Evolutionary conservation across 2,797 vertebrate genomes (phyloP), one percentile per base, ranked within the genome.

Genomic region (Orientallactaga sibirica): DNA sequence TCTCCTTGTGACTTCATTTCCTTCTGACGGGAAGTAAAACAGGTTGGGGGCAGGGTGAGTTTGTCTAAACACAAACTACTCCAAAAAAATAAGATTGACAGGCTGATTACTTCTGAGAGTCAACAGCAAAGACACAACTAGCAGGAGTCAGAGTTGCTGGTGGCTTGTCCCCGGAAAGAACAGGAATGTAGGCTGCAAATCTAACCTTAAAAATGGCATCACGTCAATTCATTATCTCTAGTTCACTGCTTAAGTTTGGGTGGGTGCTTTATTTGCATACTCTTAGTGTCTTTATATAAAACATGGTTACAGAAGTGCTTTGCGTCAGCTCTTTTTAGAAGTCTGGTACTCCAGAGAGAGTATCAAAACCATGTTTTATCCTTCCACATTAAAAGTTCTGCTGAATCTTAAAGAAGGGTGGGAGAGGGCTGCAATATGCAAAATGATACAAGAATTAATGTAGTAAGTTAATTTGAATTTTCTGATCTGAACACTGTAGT

Each of bases 1-100:
- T 97, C 96, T 98, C 67, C 81, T 10, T 96, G 95, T 67, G 3
- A 71, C 93, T 96, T 95, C 12, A 58, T 97, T 97, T 98, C 98
- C 97, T 98, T 95, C 92, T 92, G 81, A 93, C 82, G 20, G 1
- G 52, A 86, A 92, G 93, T 88, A 95, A 93, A 93, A 83, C 89
- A 88, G 97, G 74, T 92, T 89, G 92, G 90, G 82, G 93, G 68
- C 22, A 62, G 66, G 86, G 96, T 48, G 16, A 55, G 14, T 41
- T 29, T 37, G n/a, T 90, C 52, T 92, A 27, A 94, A 91, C 68
- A 88, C 41, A 73, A 83, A 19, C 18, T 81, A 70, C 66, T 18
- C 76, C 29, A 9, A n/a, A 81, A 71, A 27, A 83, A 43, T 5
- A 68, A 96, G 92, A 79, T 1, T 64, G 33, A 3, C 74, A 29